Conservation (phyloP, 2,888 invertebrate species). For the Macrophya annulata region DNA sequence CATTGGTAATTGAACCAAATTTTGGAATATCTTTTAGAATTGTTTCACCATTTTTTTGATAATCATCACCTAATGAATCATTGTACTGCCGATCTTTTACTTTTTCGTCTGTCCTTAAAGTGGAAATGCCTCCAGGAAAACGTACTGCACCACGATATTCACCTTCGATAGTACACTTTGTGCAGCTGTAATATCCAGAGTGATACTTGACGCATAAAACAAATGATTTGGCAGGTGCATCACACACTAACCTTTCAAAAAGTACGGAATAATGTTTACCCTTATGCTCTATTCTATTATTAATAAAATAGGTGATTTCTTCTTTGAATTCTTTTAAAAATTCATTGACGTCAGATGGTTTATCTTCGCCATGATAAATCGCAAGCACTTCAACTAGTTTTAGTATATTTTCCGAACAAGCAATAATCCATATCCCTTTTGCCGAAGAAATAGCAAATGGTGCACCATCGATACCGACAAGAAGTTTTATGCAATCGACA, state of each 20-base stretch:
- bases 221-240: constrained; percentile 33
- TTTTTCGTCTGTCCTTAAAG: constrained; percentile 29
- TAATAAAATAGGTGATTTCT: constrained; percentile 30
- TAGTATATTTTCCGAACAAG: constrained; percentile 22
- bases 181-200: constrained; percentile 33
- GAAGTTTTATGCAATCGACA: constrained; percentile 37
- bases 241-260: constrained; percentile 25
- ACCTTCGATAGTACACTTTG: constrained; percentile 38
- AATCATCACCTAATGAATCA: constrained; percentile 28
- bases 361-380: constrained; percentile 33
- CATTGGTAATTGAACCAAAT: constrained; percentile 24
- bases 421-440: constrained; percentile 28
- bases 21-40: constrained; percentile 30
- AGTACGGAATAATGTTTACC: constrained; percentile 26
- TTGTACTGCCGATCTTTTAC: constrained; percentile 16
- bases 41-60: constrained; percentile 24
- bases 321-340: constrained; percentile 32
- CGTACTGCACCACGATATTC: constrained; percentile 5
- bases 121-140: constrained; percentile 22
- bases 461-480: constrained; percentile 30
- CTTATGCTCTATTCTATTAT: constrained; percentile 18
- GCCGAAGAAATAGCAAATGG: constrained; percentile 15
- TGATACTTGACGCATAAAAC: constrained; percentile 33
- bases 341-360: constrained; percentile 32
- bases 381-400: constrained; percentile 33